These are phyloP conservation scores for Parascotia fuliginaria DNA, from an alignment of 2,888 invertebrate species.

Conservation along the genomic window DNA sequence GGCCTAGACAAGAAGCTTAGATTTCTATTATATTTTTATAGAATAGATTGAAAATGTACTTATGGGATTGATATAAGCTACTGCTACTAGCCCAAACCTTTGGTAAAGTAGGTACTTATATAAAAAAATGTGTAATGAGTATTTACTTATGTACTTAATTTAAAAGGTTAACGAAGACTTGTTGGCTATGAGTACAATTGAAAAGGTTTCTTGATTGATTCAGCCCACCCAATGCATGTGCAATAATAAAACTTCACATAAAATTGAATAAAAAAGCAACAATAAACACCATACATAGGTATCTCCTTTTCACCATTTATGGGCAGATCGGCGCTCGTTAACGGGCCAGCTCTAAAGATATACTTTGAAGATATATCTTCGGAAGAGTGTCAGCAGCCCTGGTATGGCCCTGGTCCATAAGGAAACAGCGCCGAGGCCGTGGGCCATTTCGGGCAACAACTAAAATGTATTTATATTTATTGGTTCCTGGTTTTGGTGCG, in stretches of 20 bases:
- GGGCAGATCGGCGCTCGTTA: constrained; percentile 4
- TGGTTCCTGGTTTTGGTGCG: constrained; percentile 66
- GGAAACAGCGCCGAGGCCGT: constrained; percentile 73
- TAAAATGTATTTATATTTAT: constrained; percentile 76
- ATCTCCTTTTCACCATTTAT: constrained; percentile 9
- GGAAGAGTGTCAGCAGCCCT: constrained; percentile 29
- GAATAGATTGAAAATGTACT: no score
- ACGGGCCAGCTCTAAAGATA: constrained; percentile 19
- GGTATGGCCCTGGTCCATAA: constrained; percentile 50
- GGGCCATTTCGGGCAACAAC: constrained; percentile 60
- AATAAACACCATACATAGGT: background rate
- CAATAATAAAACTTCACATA: background rate
- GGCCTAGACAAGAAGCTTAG: no score
- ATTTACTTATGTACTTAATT: no score
- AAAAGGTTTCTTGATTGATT: background rate
- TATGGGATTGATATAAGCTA: no score
- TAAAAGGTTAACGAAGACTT: no score
- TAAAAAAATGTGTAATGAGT: no score
- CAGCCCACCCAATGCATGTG: background rate
- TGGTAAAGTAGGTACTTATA: no score
- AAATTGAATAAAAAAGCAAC: background rate
- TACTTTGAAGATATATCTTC: constrained; percentile 16
- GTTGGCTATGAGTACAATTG: no score
- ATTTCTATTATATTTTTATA: no score
- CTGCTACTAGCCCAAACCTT: no score